Evolutionary conservation across 64 coral and sea anemone genomes (phyloP).

Genomic region (Montipora efflorescens): DNA sequence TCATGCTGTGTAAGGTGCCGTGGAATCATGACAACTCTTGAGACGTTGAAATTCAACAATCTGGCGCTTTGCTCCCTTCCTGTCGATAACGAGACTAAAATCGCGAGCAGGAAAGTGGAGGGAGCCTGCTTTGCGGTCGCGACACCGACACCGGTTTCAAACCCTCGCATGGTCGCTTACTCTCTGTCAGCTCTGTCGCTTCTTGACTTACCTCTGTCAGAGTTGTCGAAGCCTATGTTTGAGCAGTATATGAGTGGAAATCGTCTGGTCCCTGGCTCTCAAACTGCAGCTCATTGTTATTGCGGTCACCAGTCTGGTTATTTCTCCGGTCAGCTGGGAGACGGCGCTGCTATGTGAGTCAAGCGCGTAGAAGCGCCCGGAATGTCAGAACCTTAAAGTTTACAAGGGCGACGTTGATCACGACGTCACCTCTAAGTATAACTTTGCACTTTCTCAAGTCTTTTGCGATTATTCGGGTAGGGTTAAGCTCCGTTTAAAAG

Average conservation of each 20-base stretch:
- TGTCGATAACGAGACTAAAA: slow-evolving; percentile 79
- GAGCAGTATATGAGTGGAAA: slow-evolving; percentile 95
- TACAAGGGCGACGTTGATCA: too few species aligned
- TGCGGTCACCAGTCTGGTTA: slow-evolving; percentile 96
- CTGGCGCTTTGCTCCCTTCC: slow-evolving; percentile 78
- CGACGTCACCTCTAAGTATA: too few species aligned
- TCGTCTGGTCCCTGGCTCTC: slow-evolving; percentile 78
- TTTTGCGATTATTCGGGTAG: too few species aligned
- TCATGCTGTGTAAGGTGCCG: too few species aligned
- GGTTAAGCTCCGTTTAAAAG: too few species aligned
- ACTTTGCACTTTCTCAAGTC: too few species aligned
- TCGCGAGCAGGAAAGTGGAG: slow-evolving; percentile 72
- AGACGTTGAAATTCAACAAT: slow-evolving; percentile 92
- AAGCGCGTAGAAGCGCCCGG: not conserved
- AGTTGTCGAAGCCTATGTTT: slow-evolving; percentile 78
- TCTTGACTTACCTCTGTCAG: slow-evolving; percentile 69
- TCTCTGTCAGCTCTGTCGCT: slow-evolving; percentile 76
- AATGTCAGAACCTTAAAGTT: too few species aligned
- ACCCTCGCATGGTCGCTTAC: slow-evolving; percentile 74
- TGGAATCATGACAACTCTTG: slow-evolving; percentile 72
- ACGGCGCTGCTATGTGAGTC: slow-evolving; percentile 94
- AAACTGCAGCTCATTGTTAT: slow-evolving; percentile 94
- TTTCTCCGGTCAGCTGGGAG: slow-evolving; percentile 96
- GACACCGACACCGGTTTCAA: slow-evolving; percentile 76
- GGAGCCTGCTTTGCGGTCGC: slow-evolving; percentile 79